A percentile compares a stretch with the other conserved stretches of the same genome.
Evolutionary conservation across 2,797 vertebrate genomes (phyloP).

Genomic region (Gallinago nigripennis): DNA sequence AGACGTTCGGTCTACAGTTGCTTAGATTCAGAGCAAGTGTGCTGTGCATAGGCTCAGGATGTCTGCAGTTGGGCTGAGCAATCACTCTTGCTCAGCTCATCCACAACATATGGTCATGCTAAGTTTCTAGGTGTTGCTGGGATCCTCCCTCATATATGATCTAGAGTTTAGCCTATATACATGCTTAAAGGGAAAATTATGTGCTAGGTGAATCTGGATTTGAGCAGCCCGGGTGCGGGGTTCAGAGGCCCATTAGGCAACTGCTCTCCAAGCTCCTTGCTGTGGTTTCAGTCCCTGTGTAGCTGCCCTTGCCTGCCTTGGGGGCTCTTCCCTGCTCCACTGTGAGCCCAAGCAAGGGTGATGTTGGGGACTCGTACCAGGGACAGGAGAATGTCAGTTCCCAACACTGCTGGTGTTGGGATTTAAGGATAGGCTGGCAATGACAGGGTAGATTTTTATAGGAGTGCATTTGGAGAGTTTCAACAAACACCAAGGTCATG

Average conservation of each 20-base stretch:
- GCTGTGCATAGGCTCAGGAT: background rate
- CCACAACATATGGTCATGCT: rapidly evolving
- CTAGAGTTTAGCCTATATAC: background rate
- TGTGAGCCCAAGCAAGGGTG: background rate
- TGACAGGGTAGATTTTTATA: background rate
- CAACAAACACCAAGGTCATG: background rate
- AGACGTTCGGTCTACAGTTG: background rate
- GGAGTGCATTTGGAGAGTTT: background rate
- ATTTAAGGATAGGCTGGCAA: background rate
- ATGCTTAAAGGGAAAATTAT: background rate
- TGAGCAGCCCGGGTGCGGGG: background rate
- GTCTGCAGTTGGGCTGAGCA: background rate
- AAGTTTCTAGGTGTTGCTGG: background rate
- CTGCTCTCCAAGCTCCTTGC: background rate
- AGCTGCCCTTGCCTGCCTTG: background rate
- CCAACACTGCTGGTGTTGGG: background rate
- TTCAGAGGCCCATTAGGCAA: background rate
- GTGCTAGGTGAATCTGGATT: background rate
- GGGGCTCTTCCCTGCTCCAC: rapidly evolving
- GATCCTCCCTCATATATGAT: background rate
- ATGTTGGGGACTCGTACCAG: background rate
- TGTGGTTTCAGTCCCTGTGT: background rate
- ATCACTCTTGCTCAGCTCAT: background rate
- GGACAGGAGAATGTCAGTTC: background rate
- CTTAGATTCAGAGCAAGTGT: background rate